Conservation (phyloP, 1,140 invertebrate genomes). For the Neodiprion fabricii region DNA sequence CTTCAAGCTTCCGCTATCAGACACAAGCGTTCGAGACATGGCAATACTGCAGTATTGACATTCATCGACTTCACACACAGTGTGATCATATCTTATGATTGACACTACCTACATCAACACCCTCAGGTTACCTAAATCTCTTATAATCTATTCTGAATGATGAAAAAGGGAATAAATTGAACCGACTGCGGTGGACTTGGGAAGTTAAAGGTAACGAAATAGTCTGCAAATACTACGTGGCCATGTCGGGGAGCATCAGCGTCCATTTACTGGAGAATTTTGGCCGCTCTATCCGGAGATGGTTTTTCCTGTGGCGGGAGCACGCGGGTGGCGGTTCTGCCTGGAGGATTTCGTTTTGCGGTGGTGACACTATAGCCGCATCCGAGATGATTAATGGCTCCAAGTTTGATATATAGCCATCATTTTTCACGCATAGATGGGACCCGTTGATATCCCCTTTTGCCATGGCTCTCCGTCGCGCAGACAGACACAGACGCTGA, state of each 20-base stretch:
- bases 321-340: conserved; percentile 32
- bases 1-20: neutral
- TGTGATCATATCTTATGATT: too few relatives aligned
- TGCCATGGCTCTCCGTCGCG: conserved; percentile 11
- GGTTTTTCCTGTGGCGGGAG: conserved; percentile 33
- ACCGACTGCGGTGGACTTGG: too few relatives aligned
- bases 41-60: conserved; percentile 23
- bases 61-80: neutral
- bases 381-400: conserved; percentile 46
- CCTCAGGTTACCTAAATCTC: too few relatives aligned
- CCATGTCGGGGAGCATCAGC: neutral
- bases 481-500: neutral
- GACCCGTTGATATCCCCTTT: conserved; percentile 40
- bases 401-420: conserved; percentile 44
- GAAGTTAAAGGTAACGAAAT: neutral
- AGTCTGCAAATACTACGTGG: neutral
- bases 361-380: conserved; percentile 33
- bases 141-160: too few relatives aligned
- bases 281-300: conserved; percentile 24
- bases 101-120: too few relatives aligned
- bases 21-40: conserved; percentile 4
- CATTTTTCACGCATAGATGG: conserved; percentile 55
- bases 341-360: conserved; percentile 41
- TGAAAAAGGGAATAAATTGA: too few relatives aligned
- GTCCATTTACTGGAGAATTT: neutral